phyloP scores from a whole-genome alignment of 2,113 vertebrate genomes.

The Zosterops pallidus region DNA sequence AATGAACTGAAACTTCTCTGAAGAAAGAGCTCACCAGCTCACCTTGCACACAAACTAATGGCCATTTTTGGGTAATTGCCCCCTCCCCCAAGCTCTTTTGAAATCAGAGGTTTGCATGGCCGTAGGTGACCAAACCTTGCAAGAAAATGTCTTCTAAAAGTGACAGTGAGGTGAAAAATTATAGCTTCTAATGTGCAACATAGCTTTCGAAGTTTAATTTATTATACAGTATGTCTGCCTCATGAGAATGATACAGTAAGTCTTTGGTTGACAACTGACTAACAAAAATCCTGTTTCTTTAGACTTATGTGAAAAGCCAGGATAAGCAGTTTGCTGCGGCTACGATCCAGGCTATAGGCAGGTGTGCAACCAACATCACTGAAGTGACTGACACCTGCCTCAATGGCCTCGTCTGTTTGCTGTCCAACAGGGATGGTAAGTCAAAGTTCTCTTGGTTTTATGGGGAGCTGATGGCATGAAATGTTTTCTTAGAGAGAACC shows the following conservation, averaged over 20 bases:
- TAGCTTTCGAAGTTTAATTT: not conserved
- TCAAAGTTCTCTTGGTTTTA: conserved; percentile 1
- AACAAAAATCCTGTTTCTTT: conserved; percentile 48
- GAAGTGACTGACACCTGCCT: conserved; percentile 96
- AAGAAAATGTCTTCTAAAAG: not conserved
- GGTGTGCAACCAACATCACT: conserved; percentile 92
- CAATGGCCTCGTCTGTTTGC: conserved; percentile 88
- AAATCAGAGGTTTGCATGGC: conserved; percentile 2
- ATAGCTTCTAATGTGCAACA: not conserved
- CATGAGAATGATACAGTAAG: not conserved
- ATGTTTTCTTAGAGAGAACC: not conserved
- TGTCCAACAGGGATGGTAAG: conserved; percentile 96
- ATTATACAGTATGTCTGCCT: not conserved
- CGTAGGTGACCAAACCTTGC: not conserved
- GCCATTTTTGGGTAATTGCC: conserved; percentile 28
- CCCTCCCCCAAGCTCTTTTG: not conserved
- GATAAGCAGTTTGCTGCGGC: conserved; percentile 95
- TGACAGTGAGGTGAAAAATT: not conserved
- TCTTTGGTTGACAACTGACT: not conserved
- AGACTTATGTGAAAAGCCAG: conserved; percentile 98
- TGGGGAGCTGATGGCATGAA: not conserved
- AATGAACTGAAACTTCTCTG: conserved; percentile 57
- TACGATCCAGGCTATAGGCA: conserved; percentile 95
- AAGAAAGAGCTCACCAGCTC: conserved; percentile 39
- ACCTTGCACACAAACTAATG: conserved; percentile 34